These are phyloP conservation scores for Cosmopolites sordidus DNA, from an alignment of 2,888 invertebrate genomes.

Conservation along the genomic window DNA sequence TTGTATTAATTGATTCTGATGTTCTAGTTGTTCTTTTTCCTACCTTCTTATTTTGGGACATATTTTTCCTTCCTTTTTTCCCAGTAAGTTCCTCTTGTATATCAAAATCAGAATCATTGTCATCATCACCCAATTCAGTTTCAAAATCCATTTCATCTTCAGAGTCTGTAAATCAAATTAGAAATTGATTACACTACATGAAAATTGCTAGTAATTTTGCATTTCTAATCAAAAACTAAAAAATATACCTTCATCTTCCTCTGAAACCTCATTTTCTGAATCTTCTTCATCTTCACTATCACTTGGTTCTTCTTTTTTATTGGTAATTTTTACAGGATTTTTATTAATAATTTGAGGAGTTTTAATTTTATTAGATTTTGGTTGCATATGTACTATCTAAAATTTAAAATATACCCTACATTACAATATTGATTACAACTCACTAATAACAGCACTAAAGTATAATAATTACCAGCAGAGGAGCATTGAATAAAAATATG, in stretches of 20 bases:
- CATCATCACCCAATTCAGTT: constrained; percentile 45
- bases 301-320: constrained; percentile 12
- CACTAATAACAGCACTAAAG: too few relatives aligned
- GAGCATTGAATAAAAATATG: too few relatives aligned
- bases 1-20: neutral
- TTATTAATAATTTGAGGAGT: neutral
- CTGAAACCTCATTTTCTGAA: constrained; percentile 11
- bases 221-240: neutral
- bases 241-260: constrained; percentile 7
- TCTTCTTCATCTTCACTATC: constrained; percentile 11
- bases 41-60: constrained; percentile 29
- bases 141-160: constrained; percentile 46
- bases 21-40: constrained; percentile 4
- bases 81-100: constrained; percentile 35
- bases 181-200: too few relatives aligned
- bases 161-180: constrained; percentile 5
- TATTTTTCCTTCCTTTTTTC: constrained; percentile 34
- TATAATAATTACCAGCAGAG: too few relatives aligned
- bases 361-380: constrained; percentile 2
- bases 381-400: constrained; percentile 11
- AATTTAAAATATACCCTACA: neutral
- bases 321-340: constrained; percentile 4
- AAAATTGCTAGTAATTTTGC: too few relatives aligned
- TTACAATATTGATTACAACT: too few relatives aligned
- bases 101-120: constrained; percentile 54